Percentiles rank a stretch among this genome's conserved stretches.
Conservation (phyloP, 2,888 invertebrate species). For the Eupithecia dodoneata region DNA sequence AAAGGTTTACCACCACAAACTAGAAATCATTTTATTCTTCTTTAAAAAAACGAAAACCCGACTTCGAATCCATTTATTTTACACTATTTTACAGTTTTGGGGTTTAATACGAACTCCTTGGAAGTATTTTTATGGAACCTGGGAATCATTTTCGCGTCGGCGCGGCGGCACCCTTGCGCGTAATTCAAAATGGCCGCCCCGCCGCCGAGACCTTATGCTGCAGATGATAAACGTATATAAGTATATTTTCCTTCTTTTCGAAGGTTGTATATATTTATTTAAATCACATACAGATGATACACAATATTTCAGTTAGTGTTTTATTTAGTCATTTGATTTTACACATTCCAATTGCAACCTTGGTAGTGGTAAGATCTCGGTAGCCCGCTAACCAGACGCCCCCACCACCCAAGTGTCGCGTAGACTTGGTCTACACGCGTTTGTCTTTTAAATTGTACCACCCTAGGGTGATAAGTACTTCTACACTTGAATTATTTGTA, state of each 20-base stretch:
- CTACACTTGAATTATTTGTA: conserved; percentile 64
- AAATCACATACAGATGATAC: no score
- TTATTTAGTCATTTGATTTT: background rate
- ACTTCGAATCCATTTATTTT: no score
- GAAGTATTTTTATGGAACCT: no score
- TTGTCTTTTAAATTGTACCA: conserved; percentile 82
- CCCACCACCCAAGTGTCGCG: conserved; percentile 68
- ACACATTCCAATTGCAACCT: conserved; percentile 36
- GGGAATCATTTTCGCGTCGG: no score
- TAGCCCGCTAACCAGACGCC: conserved; percentile 80
- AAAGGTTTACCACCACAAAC: no score
- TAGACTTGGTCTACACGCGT: conserved; percentile 75
- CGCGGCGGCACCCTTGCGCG: no score
- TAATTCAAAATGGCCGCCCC: background rate
- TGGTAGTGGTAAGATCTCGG: conserved; percentile 64
- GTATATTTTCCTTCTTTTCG: background rate
- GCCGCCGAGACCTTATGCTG: background rate
- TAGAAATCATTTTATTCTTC: no score
- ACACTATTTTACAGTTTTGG: no score
- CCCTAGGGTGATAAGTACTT: conserved; percentile 56
- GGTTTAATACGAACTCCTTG: no score
- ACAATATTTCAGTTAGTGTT: background rate
- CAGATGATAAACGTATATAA: background rate
- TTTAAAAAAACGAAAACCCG: no score
- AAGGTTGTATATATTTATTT: no score